Conservation (phyloP, 1,140 invertebrate species). For the Limonius californicus region DNA sequence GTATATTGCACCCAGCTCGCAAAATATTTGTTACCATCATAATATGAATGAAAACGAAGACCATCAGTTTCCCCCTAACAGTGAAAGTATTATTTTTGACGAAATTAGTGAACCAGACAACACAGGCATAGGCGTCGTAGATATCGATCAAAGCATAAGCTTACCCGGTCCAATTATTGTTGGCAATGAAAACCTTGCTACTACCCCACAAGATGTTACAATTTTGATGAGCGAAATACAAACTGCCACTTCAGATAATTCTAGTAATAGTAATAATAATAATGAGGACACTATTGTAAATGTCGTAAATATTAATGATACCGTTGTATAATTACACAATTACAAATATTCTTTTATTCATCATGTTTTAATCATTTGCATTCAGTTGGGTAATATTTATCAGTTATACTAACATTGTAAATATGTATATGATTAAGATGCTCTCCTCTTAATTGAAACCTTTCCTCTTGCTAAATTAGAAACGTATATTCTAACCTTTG, state of each 20-base stretch:
- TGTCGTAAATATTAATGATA: background rate
- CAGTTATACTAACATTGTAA: too few species aligned
- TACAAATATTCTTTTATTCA: background rate
- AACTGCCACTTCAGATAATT: background rate
- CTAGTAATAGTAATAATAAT: background rate
- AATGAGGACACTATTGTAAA: background rate
- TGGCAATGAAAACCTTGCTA: too few species aligned
- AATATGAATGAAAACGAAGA: background rate
- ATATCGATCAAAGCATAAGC: too few species aligned
- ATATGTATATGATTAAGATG: too few species aligned
- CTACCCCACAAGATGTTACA: too few species aligned
- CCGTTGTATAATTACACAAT: background rate
- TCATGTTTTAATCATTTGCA: too few species aligned
- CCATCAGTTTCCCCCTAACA: background rate
- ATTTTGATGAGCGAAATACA: too few species aligned
- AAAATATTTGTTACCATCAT: background rate
- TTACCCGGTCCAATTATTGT: too few species aligned
- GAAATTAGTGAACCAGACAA: background rate
- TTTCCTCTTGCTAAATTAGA: constrained; percentile 83
- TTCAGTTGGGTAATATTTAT: too few species aligned
- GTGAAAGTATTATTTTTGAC: background rate
- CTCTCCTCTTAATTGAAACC: constrained; percentile 80
- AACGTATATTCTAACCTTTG: constrained; percentile 79
- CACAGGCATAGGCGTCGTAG: background rate
- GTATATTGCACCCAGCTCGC: constrained; percentile 2